Evolutionary conservation across 2,888 invertebrate genomes (phyloP), one percentile per base, ranked within the genome.

Genomic region (Watsonalla cultraria): DNA sequence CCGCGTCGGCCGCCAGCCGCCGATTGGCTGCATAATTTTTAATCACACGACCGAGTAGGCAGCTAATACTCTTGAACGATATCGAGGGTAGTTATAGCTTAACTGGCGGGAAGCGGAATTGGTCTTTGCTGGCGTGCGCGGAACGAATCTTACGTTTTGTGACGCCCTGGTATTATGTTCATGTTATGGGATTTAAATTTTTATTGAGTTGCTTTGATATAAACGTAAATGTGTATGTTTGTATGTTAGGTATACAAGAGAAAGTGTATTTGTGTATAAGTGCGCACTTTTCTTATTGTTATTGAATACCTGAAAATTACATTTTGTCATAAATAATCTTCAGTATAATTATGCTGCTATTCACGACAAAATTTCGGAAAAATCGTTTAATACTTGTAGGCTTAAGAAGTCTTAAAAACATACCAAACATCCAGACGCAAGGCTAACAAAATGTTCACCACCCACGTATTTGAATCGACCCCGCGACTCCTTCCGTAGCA

Each of bases 41-140:
- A 90, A 90, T 90, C 86, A 88, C 83, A 84, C 90, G 89, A 88
- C 76, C 72, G 90, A 86, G 83, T 87, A 82, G 83, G 86, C 89
- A 87, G 79, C 87, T 90, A 90, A 90, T 89, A 83, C 81, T 76
- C 77, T 86, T 85, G 86, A 90, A 89, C 88, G 84, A 74, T 77
- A 76, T 74, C 65, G 71, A 71, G 78, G 77, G 78, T 76, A 76
- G 78, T 78, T 78, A 76, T 74, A 75, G 70, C 76, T 73, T 74
- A 77, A 76, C 74, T 70, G 72, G 72, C 70, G 72, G 69, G 70
- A 74, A 70, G 66, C 62, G 70, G 70, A 67, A 70, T 76, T 69
- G 70, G 74, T 75, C 73, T 72, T 75, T 70, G 73, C 75, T 73
- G 64, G 68, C 65, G 68, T 53, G 60, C 62, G 72, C 68, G 73